Base-by-base conservation (phyloP, 2,888 invertebrate species). In the Heteropelma amictum region DNA sequence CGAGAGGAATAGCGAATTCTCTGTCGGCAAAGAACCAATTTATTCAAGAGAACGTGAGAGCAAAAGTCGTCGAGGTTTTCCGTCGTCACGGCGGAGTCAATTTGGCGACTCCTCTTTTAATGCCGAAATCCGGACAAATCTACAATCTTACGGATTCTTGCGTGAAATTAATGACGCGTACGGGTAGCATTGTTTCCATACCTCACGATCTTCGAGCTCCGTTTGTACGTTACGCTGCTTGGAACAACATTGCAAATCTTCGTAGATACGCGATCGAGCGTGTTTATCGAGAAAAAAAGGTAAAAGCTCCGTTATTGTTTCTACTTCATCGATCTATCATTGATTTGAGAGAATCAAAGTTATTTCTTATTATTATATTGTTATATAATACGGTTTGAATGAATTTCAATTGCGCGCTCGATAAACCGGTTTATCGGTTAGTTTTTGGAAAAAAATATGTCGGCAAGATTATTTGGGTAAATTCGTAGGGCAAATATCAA, bases 191-290 rank as follows among this genome's bases (percentile, higher is more conserved):
- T 0, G 95, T 97, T 5, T 93, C 94, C 56, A 89, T 98, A 65
- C 97, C 98, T 0, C 94, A 95, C 85, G 97, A 98, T 90, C 91
- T 98, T 79, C 90, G 94, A 56, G 93, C 94, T 2, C 93, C 94
- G 6, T 96, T 97, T 89, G 96, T 95, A 0, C 91, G 96, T 63
- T 95, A 95, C 84, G 92, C 96, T 5, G 96, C 96, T 0, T 94
- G 95, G 90, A 94, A 95, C 77, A 93, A 93, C 2, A 93, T 96
- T 0, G 93, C 93, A 51, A 92, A 93, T 81, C 91, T 97, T 84
- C 94, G 97, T 77, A 92, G 98, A 54, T 98, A 96, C 88, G 93
- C 95, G 0, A 93, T 98, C 4, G 97, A 96, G 81, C 92, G 95
- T 58, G 97, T 98, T 1, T 98, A 94, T 85, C 91, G 97, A 70